These are phyloP conservation scores for Alca torda DNA, from an alignment of 2,797 vertebrate genomes.

Conservation along the genomic window DNA sequence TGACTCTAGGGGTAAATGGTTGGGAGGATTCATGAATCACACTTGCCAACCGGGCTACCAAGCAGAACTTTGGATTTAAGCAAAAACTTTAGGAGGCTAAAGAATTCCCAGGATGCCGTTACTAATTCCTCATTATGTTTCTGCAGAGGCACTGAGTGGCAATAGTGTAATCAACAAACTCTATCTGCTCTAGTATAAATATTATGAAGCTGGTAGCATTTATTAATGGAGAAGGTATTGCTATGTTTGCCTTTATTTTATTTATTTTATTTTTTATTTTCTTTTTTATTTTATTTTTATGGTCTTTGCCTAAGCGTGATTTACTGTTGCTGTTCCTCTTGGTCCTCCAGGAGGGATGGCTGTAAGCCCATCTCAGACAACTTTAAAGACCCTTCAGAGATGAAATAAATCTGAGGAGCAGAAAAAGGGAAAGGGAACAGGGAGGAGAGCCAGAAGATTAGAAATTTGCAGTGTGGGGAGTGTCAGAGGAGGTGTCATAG, in stretches of 20 bases:
- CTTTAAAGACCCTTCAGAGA: not conserved
- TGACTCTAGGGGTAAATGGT: conserved; percentile 7
- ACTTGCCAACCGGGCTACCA: not conserved
- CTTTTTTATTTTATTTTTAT: not conserved
- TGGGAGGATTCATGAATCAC: conserved; percentile 32
- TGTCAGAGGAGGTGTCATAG: not conserved
- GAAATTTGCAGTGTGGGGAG: not conserved
- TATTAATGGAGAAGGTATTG: not conserved
- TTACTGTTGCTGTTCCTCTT: not conserved
- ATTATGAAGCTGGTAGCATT: not conserved
- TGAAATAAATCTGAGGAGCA: not conserved
- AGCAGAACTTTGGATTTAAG: not conserved
- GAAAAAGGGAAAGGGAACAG: not conserved
- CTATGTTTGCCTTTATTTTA: not conserved
- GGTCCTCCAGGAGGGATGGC: not conserved
- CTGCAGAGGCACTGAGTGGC: not conserved
- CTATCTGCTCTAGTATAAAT: not conserved
- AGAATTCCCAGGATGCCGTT: not conserved
- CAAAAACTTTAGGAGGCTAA: not conserved
- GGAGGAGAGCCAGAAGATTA: not conserved
- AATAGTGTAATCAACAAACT: not conserved
- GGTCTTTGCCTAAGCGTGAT: not conserved
- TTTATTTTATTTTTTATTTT: not conserved
- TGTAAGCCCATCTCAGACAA: not conserved
- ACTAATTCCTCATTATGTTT: not conserved